Percentiles rank a stretch among this genome's conserved stretches.
These are phyloP conservation scores for Colinus virginianus DNA, from an alignment of 2,113 vertebrate species.

Conservation along the genomic window DNA sequence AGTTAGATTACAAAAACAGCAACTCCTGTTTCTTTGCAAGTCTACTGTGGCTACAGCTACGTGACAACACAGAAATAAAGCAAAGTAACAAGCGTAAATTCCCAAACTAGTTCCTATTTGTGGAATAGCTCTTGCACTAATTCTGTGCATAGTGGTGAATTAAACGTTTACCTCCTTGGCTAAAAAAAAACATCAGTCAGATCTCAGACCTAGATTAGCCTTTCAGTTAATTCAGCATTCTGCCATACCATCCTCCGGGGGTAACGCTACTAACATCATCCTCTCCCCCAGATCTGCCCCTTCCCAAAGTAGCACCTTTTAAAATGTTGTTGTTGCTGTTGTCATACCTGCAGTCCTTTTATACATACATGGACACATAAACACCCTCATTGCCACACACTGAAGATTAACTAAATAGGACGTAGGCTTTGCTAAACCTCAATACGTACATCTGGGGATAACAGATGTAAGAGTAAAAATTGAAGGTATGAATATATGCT, in stretches of 20 bases:
- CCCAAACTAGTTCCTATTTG: neutral
- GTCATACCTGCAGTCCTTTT: neutral
- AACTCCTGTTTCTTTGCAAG: rapidly evolving
- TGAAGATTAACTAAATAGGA: neutral
- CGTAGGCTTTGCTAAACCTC: neutral
- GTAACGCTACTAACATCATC: neutral
- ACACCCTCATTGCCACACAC: neutral
- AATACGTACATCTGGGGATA: neutral
- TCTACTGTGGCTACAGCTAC: neutral
- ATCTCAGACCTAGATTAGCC: neutral
- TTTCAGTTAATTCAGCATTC: neutral
- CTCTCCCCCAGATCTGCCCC: neutral
- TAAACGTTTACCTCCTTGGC: neutral
- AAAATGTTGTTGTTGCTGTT: neutral
- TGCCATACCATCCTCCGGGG: neutral
- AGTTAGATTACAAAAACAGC: neutral
- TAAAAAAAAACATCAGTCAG: neutral
- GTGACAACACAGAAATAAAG: neutral
- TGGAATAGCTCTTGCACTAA: neutral
- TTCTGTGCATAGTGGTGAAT: neutral
- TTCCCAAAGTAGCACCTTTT: neutral
- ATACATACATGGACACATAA: rapidly evolving
- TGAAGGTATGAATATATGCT: neutral
- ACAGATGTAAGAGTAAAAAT: conserved; percentile 9
- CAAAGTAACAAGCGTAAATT: neutral